A percentile compares a stretch with the other conserved stretches of the same genome.
These are phyloP conservation scores for Spodoptera picta DNA, from an alignment of 2,888 invertebrate genomes.

Conservation along the genomic window DNA sequence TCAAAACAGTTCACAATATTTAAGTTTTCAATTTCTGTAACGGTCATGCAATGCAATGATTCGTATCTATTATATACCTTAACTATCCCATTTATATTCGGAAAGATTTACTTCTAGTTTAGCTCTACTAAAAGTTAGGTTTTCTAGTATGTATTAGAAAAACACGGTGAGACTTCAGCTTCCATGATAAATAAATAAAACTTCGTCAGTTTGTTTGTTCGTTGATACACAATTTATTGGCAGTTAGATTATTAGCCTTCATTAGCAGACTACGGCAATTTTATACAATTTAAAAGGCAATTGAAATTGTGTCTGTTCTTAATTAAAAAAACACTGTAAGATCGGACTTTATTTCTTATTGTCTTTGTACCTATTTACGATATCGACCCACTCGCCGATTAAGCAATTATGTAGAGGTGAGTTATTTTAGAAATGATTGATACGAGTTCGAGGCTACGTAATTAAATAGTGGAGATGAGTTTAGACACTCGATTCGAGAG, in stretches of 20 bases:
- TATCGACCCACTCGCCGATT: slow-evolving; percentile 61
- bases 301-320: slow-evolving; percentile 63
- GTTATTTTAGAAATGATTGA: slow-evolving; percentile 42
- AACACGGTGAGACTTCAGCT: no score
- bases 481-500: slow-evolving; percentile 3
- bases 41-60: no score
- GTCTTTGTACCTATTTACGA: slow-evolving; percentile 34
- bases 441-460: slow-evolving; percentile 33
- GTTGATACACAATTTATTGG: slow-evolving; percentile 32
- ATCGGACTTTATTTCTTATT: slow-evolving; percentile 60
- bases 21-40: not conserved
- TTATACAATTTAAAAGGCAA: slow-evolving; percentile 64
- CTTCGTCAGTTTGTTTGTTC: slow-evolving; percentile 11
- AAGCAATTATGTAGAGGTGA: slow-evolving; percentile 51
- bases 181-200: no score
- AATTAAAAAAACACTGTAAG: slow-evolving; percentile 69
- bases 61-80: no score
- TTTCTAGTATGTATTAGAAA: no score
- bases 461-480: slow-evolving; percentile 31
- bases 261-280: slow-evolving; percentile 48
- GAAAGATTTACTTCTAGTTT: no score
- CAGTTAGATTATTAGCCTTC: slow-evolving; percentile 39
- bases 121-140: no score
- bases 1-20: no score
- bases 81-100: no score